These are phyloP conservation scores for Pyrrhia umbra DNA, from an alignment of 2,888 invertebrate species.

Conservation along the genomic window DNA sequence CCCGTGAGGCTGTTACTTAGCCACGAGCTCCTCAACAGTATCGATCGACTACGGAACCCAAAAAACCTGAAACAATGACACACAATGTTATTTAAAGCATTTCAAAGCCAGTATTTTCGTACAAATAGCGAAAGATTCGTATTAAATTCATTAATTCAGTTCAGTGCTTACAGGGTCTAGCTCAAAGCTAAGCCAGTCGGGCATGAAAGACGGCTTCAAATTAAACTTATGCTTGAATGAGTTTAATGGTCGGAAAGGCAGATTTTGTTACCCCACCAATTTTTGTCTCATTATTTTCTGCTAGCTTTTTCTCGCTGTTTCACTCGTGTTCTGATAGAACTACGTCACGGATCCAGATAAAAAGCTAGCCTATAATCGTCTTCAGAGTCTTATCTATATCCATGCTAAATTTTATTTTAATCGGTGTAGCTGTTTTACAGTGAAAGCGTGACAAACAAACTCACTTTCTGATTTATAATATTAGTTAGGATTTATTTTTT, in stretches of 20 bases:
- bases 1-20: too few relatives aligned
- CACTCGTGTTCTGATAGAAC: too few relatives aligned
- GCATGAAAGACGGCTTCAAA: constrained; percentile 25
- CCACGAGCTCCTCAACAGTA: not conserved
- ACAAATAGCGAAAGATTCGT: constrained; percentile 25
- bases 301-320: not conserved
- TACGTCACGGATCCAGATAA: too few relatives aligned
- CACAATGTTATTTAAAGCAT: constrained; percentile 31
- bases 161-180: constrained; percentile 34
- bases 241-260: constrained; percentile 6
- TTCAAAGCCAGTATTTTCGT: constrained; percentile 14
- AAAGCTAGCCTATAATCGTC: too few relatives aligned
- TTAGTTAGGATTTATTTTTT: too few relatives aligned
- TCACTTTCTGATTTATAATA: too few relatives aligned
- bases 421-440: too few relatives aligned
- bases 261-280: constrained; percentile 5
- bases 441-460: too few relatives aligned
- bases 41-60: not conserved
- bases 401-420: too few relatives aligned
- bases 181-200: constrained; percentile 18
- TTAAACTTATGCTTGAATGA: constrained; percentile 31
- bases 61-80: not conserved
- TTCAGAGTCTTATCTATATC: too few relatives aligned
- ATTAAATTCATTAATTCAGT: constrained; percentile 24
- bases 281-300: constrained; percentile 4